Conservation (phyloP, 35 echinoderm and acorn worm species). For the Apostichopus japonicus region DNA sequence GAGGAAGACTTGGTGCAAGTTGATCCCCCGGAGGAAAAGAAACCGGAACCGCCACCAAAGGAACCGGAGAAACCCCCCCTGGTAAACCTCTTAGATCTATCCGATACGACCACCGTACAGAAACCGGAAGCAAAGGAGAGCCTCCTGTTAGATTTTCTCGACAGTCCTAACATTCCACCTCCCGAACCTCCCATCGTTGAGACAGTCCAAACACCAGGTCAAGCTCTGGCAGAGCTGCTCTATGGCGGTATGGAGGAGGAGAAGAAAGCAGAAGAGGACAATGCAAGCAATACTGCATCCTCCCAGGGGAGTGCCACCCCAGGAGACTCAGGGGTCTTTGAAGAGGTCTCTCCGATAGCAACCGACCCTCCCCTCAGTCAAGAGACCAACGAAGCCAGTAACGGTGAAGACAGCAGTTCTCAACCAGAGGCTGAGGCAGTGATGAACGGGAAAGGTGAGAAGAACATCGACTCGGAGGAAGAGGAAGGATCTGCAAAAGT, state of each 20-base stretch:
- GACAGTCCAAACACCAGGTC: slow-evolving; percentile 39
- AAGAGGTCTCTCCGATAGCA: slow-evolving; percentile 38
- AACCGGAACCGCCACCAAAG: neutral
- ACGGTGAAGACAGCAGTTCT: slow-evolving; percentile 19
- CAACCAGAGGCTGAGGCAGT: slow-evolving; percentile 26
- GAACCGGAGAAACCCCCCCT: slow-evolving; percentile 30
- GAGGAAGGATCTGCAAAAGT: neutral
- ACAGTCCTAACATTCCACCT: slow-evolving; percentile 17
- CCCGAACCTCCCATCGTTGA: slow-evolving; percentile 1
- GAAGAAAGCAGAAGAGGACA: slow-evolving; percentile 53
- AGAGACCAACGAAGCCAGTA: slow-evolving; percentile 10
- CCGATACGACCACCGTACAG: slow-evolving; percentile 55
- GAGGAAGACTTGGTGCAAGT: slow-evolving; percentile 27
- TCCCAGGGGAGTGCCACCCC: slow-evolving; percentile 59
- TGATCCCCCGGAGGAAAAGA: slow-evolving; percentile 13
- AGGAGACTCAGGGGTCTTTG: slow-evolving; percentile 54
- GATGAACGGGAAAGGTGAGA: slow-evolving; percentile 32
- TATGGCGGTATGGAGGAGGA: slow-evolving; percentile 29
- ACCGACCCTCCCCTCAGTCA: neutral
- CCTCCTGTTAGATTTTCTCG: slow-evolving; percentile 67
- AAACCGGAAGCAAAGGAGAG: slow-evolving; percentile 57
- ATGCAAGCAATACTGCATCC: slow-evolving; percentile 41
- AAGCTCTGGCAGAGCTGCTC: slow-evolving; percentile 52
- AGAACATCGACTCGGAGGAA: slow-evolving; percentile 8
- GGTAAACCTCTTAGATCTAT: slow-evolving; percentile 75